These are phyloP conservation scores for Numenius phaeopus DNA, from an alignment of 2,797 vertebrate genomes.

Conservation along the genomic window DNA sequence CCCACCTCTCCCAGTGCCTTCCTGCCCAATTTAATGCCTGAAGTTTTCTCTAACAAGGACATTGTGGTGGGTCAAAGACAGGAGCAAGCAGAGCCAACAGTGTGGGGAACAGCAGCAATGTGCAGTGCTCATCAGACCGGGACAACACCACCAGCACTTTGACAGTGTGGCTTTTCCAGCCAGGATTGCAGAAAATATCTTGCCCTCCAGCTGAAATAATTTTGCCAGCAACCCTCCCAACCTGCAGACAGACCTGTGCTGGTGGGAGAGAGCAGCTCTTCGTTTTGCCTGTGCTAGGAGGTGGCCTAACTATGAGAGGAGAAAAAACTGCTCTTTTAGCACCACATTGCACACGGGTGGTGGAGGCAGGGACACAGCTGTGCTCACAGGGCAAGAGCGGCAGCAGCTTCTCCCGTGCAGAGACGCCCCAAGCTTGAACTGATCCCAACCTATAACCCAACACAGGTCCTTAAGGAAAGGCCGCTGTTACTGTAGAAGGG, in stretches of 20 bases:
- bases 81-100: neutral
- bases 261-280: neutral
- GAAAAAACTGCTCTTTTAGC: neutral
- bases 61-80: neutral
- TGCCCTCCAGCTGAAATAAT: accelerated
- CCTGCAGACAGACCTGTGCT: neutral
- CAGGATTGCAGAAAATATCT: neutral
- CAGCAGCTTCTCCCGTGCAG: neutral
- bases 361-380: neutral
- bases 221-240: neutral
- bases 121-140: neutral
- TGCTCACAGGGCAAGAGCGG: accelerated
- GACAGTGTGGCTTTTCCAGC: neutral
- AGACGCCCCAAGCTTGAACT: neutral
- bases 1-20: neutral
- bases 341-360: neutral
- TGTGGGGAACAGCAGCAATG: neutral
- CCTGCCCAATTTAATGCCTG: neutral
- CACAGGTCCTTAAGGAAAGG: neutral
- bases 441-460: neutral
- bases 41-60: neutral
- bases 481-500: neutral
- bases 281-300: neutral
- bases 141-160: neutral
- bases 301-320: too few relatives aligned